These are phyloP conservation scores for Meda fulgida DNA, from an alignment of 2,797 vertebrate species.

Conservation along the genomic window DNA sequence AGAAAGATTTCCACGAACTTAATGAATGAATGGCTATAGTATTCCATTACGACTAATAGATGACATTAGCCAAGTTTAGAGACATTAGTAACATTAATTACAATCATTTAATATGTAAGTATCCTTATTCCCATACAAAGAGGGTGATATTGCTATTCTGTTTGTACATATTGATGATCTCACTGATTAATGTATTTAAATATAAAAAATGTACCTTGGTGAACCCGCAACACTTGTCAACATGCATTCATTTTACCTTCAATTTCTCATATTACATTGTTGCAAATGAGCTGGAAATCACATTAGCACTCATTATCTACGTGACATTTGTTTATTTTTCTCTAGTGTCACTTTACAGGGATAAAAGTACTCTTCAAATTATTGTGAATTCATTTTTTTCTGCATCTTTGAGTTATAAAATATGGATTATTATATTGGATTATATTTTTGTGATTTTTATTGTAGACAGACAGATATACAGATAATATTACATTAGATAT, in stretches of 20 bases:
- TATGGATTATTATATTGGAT: too few relatives aligned
- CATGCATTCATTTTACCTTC: neutral
- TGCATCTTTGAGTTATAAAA: neutral
- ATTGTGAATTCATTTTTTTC: neutral
- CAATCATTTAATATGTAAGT: neutral
- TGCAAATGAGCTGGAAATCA: neutral
- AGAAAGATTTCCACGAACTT: slow-evolving; percentile 13
- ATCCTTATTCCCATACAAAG: neutral
- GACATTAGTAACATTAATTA: slow-evolving; percentile 29
- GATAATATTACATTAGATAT: too few relatives aligned
- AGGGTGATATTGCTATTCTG: neutral
- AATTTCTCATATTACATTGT: neutral
- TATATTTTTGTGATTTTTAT: neutral
- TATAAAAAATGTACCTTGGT: neutral
- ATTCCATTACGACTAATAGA: slow-evolving; percentile 17
- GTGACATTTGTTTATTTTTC: neutral
- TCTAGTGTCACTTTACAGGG: neutral
- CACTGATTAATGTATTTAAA: neutral
- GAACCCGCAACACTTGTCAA: neutral
- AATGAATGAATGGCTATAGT: slow-evolving; percentile 19
- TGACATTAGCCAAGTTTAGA: slow-evolving; percentile 3
- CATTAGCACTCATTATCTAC: too few relatives aligned
- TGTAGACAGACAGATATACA: too few relatives aligned
- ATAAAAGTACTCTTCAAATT: neutral
- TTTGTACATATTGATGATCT: neutral